Evolutionary conservation across 2,888 invertebrate species (phyloP), one percentile per base, ranked within the genome.

Genomic region (Eupithecia subumbrata): DNA sequence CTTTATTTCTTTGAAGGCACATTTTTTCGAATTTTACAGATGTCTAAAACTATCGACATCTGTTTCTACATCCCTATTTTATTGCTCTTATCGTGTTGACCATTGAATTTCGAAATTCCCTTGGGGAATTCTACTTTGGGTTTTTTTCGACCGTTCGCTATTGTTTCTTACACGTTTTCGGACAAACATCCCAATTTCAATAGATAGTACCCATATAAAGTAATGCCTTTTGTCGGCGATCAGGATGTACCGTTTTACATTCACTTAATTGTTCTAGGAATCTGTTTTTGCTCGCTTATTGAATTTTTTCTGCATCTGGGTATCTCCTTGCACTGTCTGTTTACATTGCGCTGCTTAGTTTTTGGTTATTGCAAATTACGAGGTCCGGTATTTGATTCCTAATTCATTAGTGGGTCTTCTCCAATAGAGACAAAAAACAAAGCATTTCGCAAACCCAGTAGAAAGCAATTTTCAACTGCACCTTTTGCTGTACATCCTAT

Each of bases 161-260:
- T 91, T 91, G 90, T 91, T 85, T 90, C 83, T 83, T 75, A 78
- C 86, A 87, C 86, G 87, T 85, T 86, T 85, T 82, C 81, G 79
- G 78, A 81, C 86, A 88, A 88, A 88, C 84, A 88, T 84, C 83
- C 84, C 83, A 83, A 86, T 86, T 84, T 87, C 86, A 87, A 85
- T 88, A 87, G 84, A 84, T 84, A 83, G 78, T 80, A 75, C 82
- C 83, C 80, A 85, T 81, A 83, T 84, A 86, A 87, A 85, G 84
- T 81, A 78, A 72, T 80, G 77, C 80, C 81, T 83, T 84, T 80
- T 82, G 81, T 80, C 79, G 80, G 80, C 80, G 76, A 78, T 80
- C 79, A 79, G 72, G 76, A 80, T 78, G 79, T 83, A 82, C 82
- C 83, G 79, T 80, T 79, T 78, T 75, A 75, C 75, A 81, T 79